Conservation (phyloP, 2,797 vertebrate genomes). For the Gobio occitaniae region DNA sequence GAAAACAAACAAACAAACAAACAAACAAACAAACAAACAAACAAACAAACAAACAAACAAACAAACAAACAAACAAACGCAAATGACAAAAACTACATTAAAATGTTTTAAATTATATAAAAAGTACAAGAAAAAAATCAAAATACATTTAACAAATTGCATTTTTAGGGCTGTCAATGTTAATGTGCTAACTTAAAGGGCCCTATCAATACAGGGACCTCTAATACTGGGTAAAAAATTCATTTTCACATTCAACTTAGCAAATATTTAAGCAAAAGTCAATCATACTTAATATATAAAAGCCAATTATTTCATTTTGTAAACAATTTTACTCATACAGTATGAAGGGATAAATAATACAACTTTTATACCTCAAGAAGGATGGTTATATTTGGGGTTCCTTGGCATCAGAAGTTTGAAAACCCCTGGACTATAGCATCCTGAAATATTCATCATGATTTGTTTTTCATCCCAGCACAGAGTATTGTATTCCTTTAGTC, state of each 20-base stretch:
- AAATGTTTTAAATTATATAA: not conserved
- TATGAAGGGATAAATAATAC: not conserved
- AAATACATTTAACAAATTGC: not conserved
- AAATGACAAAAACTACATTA: not conserved
- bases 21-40: too few relatives aligned
- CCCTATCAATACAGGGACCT: too few relatives aligned
- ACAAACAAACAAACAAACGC: not conserved
- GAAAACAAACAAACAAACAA: not conserved
- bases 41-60: too few relatives aligned
- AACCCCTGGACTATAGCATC: not conserved
- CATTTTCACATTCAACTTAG: not conserved
- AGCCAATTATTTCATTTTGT: not conserved
- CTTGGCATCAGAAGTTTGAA: not conserved
- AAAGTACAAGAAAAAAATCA: not conserved
- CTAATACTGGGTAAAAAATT: not conserved
- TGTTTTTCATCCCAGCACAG: not conserved
- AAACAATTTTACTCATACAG: not conserved
- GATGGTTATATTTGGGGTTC: not conserved
- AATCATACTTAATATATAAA: not conserved
- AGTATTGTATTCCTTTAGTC: slow-evolving; percentile 30
- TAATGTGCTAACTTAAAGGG: not conserved
- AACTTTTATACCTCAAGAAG: not conserved
- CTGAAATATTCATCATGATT: slow-evolving; percentile 29
- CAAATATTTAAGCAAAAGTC: not conserved
- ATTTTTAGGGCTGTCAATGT: not conserved